Conservation (phyloP, 2,797 vertebrate genomes). For the Setipinna tenuifilis region DNA sequence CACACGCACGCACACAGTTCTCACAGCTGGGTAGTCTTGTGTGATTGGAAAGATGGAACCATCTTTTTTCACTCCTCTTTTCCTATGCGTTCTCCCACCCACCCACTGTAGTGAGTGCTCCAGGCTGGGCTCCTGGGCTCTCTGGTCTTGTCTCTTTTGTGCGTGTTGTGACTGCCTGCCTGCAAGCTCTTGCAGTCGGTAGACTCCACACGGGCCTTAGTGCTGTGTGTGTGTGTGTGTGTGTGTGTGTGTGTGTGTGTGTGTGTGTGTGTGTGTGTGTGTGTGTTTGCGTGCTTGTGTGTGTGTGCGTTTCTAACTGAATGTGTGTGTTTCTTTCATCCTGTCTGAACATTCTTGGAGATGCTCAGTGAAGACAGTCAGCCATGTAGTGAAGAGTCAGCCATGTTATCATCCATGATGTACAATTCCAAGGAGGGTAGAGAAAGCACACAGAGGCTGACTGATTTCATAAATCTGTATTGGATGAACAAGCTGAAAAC, state of each 20-base stretch:
- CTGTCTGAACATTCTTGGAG: constrained; percentile 26
- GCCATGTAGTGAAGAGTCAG: no score
- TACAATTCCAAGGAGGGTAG: no score
- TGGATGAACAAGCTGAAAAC: no score
- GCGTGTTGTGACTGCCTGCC: not conserved
- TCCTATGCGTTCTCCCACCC: not conserved
- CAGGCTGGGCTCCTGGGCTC: not conserved
- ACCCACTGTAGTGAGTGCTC: not conserved
- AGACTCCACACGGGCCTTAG: not conserved
- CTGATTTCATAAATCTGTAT: no score
- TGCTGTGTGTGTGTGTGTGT: no score
- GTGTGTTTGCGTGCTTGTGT: not conserved
- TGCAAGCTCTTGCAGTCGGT: not conserved
- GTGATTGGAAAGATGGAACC: not conserved
- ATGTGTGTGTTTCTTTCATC: constrained; percentile 19
- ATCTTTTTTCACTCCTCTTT: not conserved
- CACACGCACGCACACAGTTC: not conserved
- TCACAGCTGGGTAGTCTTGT: not conserved
- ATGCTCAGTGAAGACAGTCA: constrained; percentile 4
- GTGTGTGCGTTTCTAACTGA: not conserved
- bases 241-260: not conserved
- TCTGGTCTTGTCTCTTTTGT: not conserved
- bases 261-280: not conserved
- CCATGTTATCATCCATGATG: not conserved
- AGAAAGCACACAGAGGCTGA: no score